These are phyloP conservation scores for Dynastes grantii DNA, from an alignment of 2,888 invertebrate species.

Conservation along the genomic window DNA sequence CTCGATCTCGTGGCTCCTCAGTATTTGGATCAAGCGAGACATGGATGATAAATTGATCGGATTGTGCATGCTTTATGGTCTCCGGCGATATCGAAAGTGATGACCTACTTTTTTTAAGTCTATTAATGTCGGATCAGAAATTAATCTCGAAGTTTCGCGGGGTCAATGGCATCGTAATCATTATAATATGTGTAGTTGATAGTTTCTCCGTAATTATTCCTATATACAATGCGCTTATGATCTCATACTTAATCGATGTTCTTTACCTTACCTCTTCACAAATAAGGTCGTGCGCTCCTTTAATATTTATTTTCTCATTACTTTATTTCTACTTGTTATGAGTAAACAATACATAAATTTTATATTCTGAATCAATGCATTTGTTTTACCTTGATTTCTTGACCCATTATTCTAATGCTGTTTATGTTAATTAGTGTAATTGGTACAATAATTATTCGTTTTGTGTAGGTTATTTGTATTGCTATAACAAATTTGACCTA, in stretches of 20 bases:
- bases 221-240: neutral
- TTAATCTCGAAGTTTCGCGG: neutral
- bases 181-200: neutral
- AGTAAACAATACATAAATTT: too few species aligned
- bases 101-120: conserved; percentile 27
- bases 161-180: neutral
- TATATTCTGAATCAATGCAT: too few species aligned
- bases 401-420: neutral
- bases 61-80: conserved; percentile 7
- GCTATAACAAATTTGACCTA: too few species aligned
- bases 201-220: conserved; percentile 8
- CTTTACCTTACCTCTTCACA: too few species aligned
- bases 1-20: conserved; percentile 5
- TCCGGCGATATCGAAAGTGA: conserved; percentile 36
- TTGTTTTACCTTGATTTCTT: too few species aligned
- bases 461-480: too few species aligned
- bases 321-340: too few species aligned
- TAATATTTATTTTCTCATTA: too few species aligned
- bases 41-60: conserved; percentile 32
- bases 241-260: conserved; percentile 4
- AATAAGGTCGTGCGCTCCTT: too few species aligned
- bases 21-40: conserved; percentile 19
- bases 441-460: too few species aligned
- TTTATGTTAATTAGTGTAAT: too few species aligned
- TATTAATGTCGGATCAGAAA: conserved; percentile 1